Conservation (phyloP, 2,797 vertebrate genomes). For the Choloepus didactylus region DNA sequence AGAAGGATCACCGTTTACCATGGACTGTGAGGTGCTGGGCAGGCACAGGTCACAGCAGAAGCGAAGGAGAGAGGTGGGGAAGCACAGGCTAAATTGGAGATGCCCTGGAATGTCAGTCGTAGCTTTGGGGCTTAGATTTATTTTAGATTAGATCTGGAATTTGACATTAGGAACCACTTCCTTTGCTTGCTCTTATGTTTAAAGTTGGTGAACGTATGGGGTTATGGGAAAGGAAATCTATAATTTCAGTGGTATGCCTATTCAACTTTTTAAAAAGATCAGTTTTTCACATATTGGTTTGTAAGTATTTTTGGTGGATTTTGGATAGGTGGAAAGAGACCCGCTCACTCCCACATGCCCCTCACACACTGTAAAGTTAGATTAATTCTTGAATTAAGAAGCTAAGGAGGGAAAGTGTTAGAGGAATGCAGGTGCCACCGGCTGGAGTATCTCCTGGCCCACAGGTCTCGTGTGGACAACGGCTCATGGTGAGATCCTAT, state of each 20-base stretch:
- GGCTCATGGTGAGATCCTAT: background rate
- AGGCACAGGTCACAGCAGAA: accelerated
- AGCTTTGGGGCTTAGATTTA: background rate
- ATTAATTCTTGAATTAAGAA: constrained; percentile 15
- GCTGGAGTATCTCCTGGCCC: background rate
- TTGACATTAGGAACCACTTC: background rate
- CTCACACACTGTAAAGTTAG: background rate
- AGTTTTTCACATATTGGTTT: background rate
- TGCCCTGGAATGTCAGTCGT: background rate
- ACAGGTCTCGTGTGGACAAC: background rate
- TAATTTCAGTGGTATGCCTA: background rate
- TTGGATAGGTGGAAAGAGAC: background rate
- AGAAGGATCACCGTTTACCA: background rate
- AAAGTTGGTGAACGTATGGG: background rate
- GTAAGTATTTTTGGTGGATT: background rate
- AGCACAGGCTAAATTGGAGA: background rate
- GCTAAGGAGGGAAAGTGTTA: background rate
- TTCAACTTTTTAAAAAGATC: background rate
- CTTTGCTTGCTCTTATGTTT: background rate
- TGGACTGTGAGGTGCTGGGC: background rate
- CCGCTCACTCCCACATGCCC: accelerated
- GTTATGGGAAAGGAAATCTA: constrained; percentile 13
- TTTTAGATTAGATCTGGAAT: background rate
- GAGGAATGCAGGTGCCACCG: background rate
- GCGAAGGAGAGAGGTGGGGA: background rate